Conservation (phyloP, 2,888 invertebrate species). For the Tanaodytes sp. region DNA sequence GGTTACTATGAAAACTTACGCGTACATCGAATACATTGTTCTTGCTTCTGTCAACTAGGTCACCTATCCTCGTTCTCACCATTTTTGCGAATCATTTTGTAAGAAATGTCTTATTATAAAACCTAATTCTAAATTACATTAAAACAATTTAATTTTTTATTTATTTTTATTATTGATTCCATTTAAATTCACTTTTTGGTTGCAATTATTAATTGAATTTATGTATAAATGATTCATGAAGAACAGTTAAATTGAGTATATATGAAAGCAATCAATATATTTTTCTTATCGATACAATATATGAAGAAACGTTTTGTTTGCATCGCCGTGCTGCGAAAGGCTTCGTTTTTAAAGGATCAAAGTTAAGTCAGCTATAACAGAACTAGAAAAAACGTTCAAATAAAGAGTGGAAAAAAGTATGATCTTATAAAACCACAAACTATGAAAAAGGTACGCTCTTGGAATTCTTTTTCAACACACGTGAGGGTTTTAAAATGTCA, state of each 20-base stretch:
- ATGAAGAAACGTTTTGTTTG: no score
- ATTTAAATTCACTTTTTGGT: no score
- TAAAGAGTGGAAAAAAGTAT: conserved; percentile 59
- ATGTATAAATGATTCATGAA: no score
- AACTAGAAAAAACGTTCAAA: conserved; percentile 61
- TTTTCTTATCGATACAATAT: no score
- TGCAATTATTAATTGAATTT: no score
- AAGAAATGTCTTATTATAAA: neutral
- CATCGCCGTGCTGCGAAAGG: no score
- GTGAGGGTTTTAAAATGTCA: conserved; percentile 44
- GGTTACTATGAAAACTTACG: conserved; percentile 45
- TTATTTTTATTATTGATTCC: neutral
- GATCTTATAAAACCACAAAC: conserved; percentile 65
- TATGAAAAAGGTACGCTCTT: conserved; percentile 63
- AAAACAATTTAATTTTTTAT: neutral
- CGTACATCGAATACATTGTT: conserved; percentile 34
- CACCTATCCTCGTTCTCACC: conserved; percentile 11
- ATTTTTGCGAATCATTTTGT: conserved; percentile 13
- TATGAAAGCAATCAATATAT: no score
- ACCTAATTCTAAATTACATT: neutral
- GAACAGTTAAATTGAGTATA: no score
- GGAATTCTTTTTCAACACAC: conserved; percentile 45
- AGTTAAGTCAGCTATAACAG: conserved; percentile 67
- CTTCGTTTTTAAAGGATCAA: no score
- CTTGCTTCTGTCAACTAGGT: conserved; percentile 20